phyloP scores from a whole-genome alignment of 2,888 invertebrate species.

The Drosophila cyrtoloma region DNA sequence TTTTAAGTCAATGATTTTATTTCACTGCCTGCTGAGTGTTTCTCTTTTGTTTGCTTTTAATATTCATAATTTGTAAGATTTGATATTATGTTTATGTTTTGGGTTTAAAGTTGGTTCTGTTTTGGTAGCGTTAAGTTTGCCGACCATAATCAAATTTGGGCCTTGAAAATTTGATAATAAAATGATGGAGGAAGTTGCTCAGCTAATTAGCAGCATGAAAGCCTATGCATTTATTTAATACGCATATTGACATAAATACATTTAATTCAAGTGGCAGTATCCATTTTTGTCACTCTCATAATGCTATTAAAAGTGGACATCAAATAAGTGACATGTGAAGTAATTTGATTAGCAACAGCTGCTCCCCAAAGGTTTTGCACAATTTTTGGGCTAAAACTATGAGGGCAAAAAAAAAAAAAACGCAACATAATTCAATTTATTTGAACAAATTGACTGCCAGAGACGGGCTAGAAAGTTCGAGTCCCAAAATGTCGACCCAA shows the following conservation, averaged over 20 bases:
- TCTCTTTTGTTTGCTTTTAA: background rate
- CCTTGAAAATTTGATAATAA: background rate
- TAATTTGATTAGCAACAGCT: conserved; percentile 54
- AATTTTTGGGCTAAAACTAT: conserved; percentile 48
- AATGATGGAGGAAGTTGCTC: background rate
- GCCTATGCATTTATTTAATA: background rate
- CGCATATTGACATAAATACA: background rate
- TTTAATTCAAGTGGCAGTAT: conserved; percentile 1
- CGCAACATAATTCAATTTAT: conserved; percentile 75
- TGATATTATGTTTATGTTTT: conserved; percentile 23
- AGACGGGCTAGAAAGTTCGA: conserved; percentile 42
- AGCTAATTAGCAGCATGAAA: conserved; percentile 21
- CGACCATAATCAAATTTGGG: conserved; percentile 4
- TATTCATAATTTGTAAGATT: conserved; percentile 32
- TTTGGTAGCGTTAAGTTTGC: background rate
- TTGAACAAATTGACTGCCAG: conserved; percentile 74
- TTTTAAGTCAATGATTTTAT: background rate
- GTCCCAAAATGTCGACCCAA: conserved; percentile 40
- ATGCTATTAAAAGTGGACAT: conserved; percentile 39
- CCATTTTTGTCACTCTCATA: conserved; percentile 8
- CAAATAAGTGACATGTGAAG: conserved; percentile 38
- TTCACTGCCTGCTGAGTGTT: conserved; percentile 1
- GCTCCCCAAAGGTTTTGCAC: conserved; percentile 29
- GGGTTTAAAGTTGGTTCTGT: background rate
- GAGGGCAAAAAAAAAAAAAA: conserved; percentile 21